Base-by-base conservation (phyloP, 30 jellyfish, hydroid and myxozoan species). In the Hydractinia symbiolongicarpus region DNA sequence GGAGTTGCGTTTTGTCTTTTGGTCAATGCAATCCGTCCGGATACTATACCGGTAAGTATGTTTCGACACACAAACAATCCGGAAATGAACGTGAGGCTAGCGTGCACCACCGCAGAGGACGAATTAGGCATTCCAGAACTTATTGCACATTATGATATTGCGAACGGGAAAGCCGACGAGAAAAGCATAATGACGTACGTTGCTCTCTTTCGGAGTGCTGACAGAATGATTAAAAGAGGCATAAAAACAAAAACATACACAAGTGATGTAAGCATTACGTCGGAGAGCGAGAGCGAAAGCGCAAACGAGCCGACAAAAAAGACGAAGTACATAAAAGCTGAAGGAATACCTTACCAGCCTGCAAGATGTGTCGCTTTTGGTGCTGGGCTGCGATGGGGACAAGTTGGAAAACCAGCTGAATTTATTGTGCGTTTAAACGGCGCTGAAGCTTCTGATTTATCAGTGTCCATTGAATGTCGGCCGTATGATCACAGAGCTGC, bases 371-470 rank as follows among this genome's bases (percentile, higher is more conserved):
- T 91, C n/a, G 98, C 98, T 1, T 91, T 86, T 76, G 98, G 98
- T 7, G 88, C 95, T 54, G 98, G 98, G 5, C 72, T 91, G 69
- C 95, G 98, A 16, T 79, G 83, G 66, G 98, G 96, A 11, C 96
- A 91, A 67, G 98, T 91, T 55, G 98, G 98, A 15, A 87, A 83
- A 50, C 98, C 96, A 69, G 79, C 95, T 7, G 98, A 91, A 60
- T 91, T 91, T 62, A 74, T 91, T 52, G 92, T 91, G 57, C 94
- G 91, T 9, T 56, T 91, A 4, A 73, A 81, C 72, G 90, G 88
- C 44, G 81, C 81, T 30, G 64, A 58, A 9, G 71, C 81, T 13
- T 78, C 92, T 2, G 98, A 91, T 57, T 71, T 91, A 21, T 84
- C 89, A 40, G 89, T 91, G 19, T 82, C 94, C 5, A 91, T 91